Evolutionary conservation across 2,888 invertebrate species (phyloP).

Genomic region (Melieria picta): DNA sequence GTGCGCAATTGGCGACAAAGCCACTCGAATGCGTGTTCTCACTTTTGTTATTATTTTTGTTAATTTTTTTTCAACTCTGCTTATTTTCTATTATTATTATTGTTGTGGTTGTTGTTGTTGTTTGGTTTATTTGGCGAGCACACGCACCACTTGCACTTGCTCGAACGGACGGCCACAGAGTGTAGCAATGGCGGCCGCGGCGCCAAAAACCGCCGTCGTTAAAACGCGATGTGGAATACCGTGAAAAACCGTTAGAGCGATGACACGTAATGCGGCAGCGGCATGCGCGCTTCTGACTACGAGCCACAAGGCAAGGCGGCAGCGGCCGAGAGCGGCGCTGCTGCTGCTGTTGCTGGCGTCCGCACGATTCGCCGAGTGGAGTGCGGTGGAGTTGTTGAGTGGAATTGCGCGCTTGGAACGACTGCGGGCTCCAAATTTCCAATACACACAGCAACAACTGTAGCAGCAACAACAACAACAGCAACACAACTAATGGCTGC

Average conservation of each 20-base stretch:
- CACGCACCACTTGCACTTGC: constrained; percentile 29
- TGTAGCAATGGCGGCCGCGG: too few species aligned
- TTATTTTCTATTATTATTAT: constrained; percentile 10
- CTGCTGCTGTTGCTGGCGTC: constrained; percentile 11
- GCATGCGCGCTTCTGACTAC: background rate
- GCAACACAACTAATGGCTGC: background rate
- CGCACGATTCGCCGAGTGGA: constrained; percentile 8
- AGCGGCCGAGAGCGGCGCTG: background rate
- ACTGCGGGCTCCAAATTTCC: background rate
- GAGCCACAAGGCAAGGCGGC: too few species aligned
- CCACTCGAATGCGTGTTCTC: constrained; percentile 28
- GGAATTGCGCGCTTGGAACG: constrained; percentile 19
- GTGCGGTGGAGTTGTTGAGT: constrained; percentile 17
- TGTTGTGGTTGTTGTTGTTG: constrained; percentile 7
- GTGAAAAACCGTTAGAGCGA: too few species aligned
- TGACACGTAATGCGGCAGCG: background rate
- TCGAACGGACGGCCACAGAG: background rate
- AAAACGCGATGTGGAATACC: too few species aligned
- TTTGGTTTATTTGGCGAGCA: constrained; percentile 30
- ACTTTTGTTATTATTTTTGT: constrained; percentile 15
- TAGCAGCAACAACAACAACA: constrained; percentile 17
- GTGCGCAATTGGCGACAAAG: background rate
- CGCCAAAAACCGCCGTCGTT: too few species aligned
- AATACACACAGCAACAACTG: constrained; percentile 17
- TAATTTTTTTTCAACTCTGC: constrained; percentile 7